These are phyloP conservation scores for Leucania comma DNA, from an alignment of 2,888 invertebrate genomes.

Conservation along the genomic window DNA sequence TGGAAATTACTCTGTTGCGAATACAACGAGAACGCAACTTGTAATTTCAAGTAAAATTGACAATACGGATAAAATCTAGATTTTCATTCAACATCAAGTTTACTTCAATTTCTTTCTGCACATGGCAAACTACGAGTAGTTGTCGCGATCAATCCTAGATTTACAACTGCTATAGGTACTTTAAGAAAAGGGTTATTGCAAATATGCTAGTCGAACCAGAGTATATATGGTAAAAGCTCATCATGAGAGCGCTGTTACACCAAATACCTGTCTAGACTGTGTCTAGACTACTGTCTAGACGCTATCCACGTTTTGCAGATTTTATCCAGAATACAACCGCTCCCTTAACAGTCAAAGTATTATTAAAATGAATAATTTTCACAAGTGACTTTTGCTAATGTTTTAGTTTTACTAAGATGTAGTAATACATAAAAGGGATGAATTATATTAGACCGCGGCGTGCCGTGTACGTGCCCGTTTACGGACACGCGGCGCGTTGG, in stretches of 20 bases:
- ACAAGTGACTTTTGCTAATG: constrained; percentile 14
- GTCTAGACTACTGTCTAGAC: constrained; percentile 90
- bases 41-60: not conserved
- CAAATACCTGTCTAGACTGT: constrained; percentile 89
- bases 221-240: constrained; percentile 81
- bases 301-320: constrained; percentile 82
- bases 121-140: not conserved
- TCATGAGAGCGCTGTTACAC: constrained; percentile 82
- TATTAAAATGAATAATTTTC: constrained; percentile 61
- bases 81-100: not conserved
- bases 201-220: constrained; percentile 72
- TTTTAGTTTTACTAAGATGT: constrained; percentile 25
- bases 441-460: no score
- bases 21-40: not conserved
- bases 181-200: constrained; percentile 57
- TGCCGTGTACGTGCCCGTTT: no score
- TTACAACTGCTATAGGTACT: constrained; percentile 2
- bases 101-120: not conserved
- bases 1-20: constrained; percentile 41
- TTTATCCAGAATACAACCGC: constrained; percentile 69
- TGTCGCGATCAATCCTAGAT: not conserved
- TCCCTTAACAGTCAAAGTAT: constrained; percentile 64
- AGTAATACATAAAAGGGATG: no score
- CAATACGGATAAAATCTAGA: no score
- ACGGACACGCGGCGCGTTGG: no score